Evolutionary conservation across 2,888 invertebrate species (phyloP), one percentile per base, ranked within the genome.

Genomic region (Drosophila trichaetosa): DNA sequence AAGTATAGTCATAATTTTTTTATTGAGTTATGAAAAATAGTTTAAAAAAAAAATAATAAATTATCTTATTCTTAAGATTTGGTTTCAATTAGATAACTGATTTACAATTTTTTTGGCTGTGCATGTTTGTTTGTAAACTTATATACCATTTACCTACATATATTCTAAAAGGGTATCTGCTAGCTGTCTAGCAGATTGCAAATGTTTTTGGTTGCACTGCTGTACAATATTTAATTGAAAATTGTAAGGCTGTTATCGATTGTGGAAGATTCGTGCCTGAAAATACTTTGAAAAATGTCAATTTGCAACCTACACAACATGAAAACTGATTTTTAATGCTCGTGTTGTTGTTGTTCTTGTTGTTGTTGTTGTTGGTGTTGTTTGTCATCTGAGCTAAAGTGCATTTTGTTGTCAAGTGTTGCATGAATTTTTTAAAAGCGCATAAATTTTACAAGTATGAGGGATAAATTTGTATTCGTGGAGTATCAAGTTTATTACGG

Each of bases 401-500:
- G 85, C 89, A 88, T 74, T 90, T 85, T 88, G 90, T 74, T 88
- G 85, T 90, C 90, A 80, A 74, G 75, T 80, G 74, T 73, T 75
- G 74, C 68, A 76, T 88, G 83, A 60, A 88, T 77, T 88, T 75
- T 73, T 80, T 75, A 80, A 88, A 77, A 86, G 78, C 60, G 78
- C 77, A 88, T 83, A 80, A 68, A 90, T 73, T 83, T 72, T 42
- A 64, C 70, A 74, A 33, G 33, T 11, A 33, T 33, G 4, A 4
- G 0, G 33, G 33, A 33, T 33, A 33, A 11, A 33, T 33, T 33
- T 11, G 10, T 11, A 33, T 33, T 11, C 11, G 46, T 57, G 51
- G 52, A 75, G 58, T 74, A 74, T 68, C 73, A 71, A 73, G 68
- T 80, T 77, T 80, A 87, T 86, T 80, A 77, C 51, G 58, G 34